Evolutionary conservation across 2,888 invertebrate species (phyloP), one percentile per base, ranked within the genome.

Genomic region (Eilema griseolum): DNA sequence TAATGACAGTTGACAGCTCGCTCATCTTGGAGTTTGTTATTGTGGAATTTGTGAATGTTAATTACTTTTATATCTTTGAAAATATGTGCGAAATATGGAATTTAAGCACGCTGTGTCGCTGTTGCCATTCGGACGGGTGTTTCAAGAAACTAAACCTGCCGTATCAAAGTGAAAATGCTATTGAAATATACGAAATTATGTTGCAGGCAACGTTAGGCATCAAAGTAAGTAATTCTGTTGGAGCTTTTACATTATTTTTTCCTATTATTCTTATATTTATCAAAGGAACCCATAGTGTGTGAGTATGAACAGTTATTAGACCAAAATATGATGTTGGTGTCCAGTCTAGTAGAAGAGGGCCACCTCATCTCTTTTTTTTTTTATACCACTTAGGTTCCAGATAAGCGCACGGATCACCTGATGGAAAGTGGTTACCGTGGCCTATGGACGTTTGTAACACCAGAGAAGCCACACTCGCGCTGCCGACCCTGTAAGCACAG

Each of bases 51-150:
- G 52, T 46, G 46, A 20, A 16, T 41, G 16, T 41, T 41, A 37
- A 16, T 20, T 14, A n/a, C 1, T 2, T 2, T 26, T 10, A 26
- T 41, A 56, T 8, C 8, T 57, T 56, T 20, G n/a, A 4, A 68
- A 69, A 62, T 52, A 93, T 93, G 92, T 74, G 86, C 31, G 85
- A 86, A 71, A 77, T 82, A 67, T 86, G 80, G 70, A 85, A 82
- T 72, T 73, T 84, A 59, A 87, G 80, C 59, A 86, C 85, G 31
- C 79, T 92, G 60, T 94, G 94, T 74, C 93, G 94, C 16, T 94
- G 93, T 77, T 94, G 94, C 78, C 92, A 92, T 66, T 76, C 87
- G 0, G 88, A 90, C 69, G 91, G 92, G 3, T 81, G 77, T 31
- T 90, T 89, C 61, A 90, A 87, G 71, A 91, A 86, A 67, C 82